Evolutionary conservation across 1,140 invertebrate species (phyloP).

Genomic region (Galendromus occidentalis): DNA sequence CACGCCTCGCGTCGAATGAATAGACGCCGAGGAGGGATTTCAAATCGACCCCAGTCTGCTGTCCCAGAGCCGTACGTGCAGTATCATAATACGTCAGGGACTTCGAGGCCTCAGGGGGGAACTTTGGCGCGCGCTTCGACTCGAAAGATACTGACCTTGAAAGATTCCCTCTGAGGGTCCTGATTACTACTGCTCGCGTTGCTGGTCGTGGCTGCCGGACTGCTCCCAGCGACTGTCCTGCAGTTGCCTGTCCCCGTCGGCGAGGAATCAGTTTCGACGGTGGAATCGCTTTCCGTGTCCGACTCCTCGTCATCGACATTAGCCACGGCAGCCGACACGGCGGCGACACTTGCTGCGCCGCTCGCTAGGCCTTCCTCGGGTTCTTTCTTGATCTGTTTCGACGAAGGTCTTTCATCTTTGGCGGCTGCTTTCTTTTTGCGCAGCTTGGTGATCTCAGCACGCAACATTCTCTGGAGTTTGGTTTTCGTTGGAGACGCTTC

Average conservation of each 20-base stretch:
- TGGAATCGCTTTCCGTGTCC: constrained; percentile 4
- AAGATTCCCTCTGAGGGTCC: neutral
- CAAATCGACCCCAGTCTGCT: too few species aligned
- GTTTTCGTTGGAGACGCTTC: neutral
- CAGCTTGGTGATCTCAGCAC: neutral
- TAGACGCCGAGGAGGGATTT: too few species aligned
- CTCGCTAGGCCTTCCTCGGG: neutral
- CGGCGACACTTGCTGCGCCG: too few species aligned
- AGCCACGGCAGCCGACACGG: neutral
- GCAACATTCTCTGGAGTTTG: neutral
- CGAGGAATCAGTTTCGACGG: neutral
- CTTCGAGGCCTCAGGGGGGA: too few species aligned
- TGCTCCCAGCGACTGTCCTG: too few species aligned
- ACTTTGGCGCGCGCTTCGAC: too few species aligned
- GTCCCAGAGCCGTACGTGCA: too few species aligned
- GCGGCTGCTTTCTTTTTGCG: neutral
- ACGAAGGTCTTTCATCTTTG: neutral
- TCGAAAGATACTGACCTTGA: constrained; percentile 2
- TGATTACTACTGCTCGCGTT: neutral
- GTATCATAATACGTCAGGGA: too few species aligned
- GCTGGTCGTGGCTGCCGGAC: neutral
- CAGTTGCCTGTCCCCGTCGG: neutral
- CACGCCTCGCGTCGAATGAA: too few species aligned
- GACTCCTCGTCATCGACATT: neutral
- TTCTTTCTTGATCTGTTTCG: neutral